A percentile compares a stretch with the other conserved stretches of the same genome.
Conservation (phyloP, 2,797 vertebrate species). For the Kryptolebias ocellatus region DNA sequence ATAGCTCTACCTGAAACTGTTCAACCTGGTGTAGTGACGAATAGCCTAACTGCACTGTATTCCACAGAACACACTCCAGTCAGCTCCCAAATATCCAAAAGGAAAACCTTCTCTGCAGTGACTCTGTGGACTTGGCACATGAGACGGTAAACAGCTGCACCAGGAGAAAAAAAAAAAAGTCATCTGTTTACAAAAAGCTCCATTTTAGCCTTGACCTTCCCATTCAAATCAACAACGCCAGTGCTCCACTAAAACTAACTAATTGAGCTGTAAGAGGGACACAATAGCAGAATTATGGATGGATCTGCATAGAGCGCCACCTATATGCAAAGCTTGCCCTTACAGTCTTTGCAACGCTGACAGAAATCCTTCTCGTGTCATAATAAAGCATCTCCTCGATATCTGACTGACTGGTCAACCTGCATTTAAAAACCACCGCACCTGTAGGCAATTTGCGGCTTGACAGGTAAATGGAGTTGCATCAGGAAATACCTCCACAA, state of each 20-base stretch:
- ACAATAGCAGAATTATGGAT: background rate
- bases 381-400: background rate
- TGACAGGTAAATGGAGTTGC: too few relatives aligned
- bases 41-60: conserved; percentile 33
- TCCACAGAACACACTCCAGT: conserved; percentile 17
- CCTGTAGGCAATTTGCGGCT: too few relatives aligned
- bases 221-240: conserved; percentile 33
- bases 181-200: conserved; percentile 70
- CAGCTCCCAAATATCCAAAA: conserved; percentile 38
- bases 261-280: conserved; percentile 3
- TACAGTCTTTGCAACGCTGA: conserved; percentile 1
- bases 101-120: conserved; percentile 47
- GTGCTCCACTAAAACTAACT: conserved; percentile 22
- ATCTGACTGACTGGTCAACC: too few relatives aligned
- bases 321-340: background rate
- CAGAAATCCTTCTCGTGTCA: background rate
- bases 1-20: conserved; percentile 56
- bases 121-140: conserved; percentile 49
- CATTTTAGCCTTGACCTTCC: conserved; percentile 50
- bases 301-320: conserved; percentile 6
- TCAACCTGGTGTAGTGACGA: conserved; percentile 47
- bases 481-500: too few relatives aligned
- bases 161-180: conserved; percentile 49
- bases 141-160: conserved; percentile 64
- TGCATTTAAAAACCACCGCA: too few relatives aligned